Conservation (phyloP, 1,140 invertebrate genomes). For the Nasonia giraulti region DNA sequence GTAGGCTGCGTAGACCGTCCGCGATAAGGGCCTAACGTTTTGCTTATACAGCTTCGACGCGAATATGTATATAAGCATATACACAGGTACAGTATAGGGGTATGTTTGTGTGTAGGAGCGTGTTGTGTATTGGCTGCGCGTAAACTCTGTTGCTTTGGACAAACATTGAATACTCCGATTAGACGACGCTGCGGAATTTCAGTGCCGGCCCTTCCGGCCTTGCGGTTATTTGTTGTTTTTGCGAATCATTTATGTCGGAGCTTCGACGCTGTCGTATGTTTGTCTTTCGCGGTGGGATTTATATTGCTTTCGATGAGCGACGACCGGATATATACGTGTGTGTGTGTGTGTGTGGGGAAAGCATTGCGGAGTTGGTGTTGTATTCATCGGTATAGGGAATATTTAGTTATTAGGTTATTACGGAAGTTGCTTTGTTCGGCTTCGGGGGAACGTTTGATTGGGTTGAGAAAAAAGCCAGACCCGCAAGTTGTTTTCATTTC, state of each 20-base stretch:
- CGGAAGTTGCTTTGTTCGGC: too few relatives aligned
- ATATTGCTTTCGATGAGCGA: neutral
- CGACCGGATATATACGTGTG: too few relatives aligned
- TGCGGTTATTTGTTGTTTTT: conserved; percentile 31
- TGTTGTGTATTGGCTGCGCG: neutral
- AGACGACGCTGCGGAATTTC: neutral
- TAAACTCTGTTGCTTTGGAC: conserved; percentile 24
- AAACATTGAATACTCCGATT: conserved; percentile 13
- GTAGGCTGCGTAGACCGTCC: neutral
- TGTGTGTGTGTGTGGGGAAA: too few relatives aligned
- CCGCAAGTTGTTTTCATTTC: too few relatives aligned
- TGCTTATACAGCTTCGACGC: neutral
- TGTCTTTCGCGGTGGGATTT: neutral
- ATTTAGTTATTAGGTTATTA: too few relatives aligned
- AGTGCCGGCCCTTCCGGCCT: neutral
- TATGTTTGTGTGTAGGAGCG: neutral
- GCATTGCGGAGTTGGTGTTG: too few relatives aligned
- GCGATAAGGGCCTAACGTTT: conserved; percentile 3
- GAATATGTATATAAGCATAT: neutral
- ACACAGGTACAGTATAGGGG: neutral
- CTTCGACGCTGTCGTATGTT: neutral
- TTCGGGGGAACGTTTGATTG: too few relatives aligned
- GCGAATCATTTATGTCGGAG: neutral
- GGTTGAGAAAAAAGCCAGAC: too few relatives aligned
- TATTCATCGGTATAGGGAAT: too few relatives aligned